Evolutionary conservation across 2,113 vertebrate genomes (phyloP).

Genomic region (Ariopsis seemanni): DNA sequence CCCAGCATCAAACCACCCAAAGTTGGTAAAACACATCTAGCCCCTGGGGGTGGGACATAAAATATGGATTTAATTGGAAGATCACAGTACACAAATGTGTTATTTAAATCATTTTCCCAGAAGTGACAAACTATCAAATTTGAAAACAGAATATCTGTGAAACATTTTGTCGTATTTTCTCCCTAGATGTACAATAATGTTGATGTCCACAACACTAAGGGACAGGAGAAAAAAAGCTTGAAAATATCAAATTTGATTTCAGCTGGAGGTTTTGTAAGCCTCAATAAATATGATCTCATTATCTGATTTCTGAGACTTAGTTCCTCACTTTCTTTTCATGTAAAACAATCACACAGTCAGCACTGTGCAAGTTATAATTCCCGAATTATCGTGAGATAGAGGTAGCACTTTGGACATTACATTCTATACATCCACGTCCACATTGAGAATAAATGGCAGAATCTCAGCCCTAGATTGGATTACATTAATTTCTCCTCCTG

Average conservation of each 20-base stretch:
- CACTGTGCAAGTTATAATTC: neutral
- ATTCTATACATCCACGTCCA: conserved; percentile 21
- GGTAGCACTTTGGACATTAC: neutral
- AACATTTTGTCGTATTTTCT: neutral
- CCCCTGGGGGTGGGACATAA: neutral
- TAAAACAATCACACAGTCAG: neutral
- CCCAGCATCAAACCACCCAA: neutral
- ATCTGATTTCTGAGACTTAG: neutral
- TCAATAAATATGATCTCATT: neutral
- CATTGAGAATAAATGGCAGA: conserved; percentile 35
- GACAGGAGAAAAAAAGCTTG: neutral
- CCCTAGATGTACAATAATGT: neutral
- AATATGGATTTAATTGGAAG: neutral
- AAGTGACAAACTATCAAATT: too few species aligned
- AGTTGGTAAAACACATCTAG: neutral
- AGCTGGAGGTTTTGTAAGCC: neutral
- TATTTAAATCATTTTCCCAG: too few species aligned
- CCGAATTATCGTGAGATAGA: neutral
- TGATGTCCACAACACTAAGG: neutral
- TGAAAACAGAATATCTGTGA: neutral
- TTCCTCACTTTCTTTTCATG: neutral
- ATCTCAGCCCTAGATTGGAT: conserved; percentile 48
- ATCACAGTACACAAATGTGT: neutral
- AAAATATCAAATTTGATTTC: neutral
- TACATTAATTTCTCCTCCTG: conserved; percentile 57